Percentiles rank a stretch among this genome's conserved stretches.
Evolutionary conservation across 2,888 invertebrate species (phyloP).

Genomic region (Platycnemis pennipes): DNA sequence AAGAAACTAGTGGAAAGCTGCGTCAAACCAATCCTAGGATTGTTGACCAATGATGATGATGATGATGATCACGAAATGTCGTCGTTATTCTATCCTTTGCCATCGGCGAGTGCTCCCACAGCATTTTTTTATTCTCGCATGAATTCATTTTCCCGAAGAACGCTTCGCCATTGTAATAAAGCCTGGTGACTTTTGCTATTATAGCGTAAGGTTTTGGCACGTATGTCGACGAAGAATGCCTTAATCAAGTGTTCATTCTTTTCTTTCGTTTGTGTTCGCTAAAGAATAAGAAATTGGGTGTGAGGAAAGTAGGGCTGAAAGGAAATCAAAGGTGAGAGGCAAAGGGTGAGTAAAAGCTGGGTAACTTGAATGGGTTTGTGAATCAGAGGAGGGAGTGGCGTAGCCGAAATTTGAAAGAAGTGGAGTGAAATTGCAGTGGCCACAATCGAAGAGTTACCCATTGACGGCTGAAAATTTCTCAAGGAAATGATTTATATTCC

Average conservation of each 20-base stretch:
- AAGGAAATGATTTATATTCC: not conserved
- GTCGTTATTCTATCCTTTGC: not conserved
- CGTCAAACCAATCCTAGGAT: no score
- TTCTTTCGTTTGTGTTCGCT: not conserved
- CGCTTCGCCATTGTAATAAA: not conserved
- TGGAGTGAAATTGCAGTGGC: not conserved
- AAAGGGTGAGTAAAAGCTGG: not conserved
- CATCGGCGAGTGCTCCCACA: not conserved
- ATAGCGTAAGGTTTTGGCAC: not conserved
- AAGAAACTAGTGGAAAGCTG: no score
- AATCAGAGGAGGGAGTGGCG: not conserved
- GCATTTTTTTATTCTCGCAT: not conserved
- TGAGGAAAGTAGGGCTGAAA: not conserved
- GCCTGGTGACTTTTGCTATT: not conserved
- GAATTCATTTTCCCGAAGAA: not conserved
- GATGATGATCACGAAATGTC: no score
- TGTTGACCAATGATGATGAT: no score
- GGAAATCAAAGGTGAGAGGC: not conserved
- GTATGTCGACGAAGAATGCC: not conserved
- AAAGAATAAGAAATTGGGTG: not conserved
- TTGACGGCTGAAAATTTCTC: not conserved
- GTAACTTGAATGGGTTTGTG: not conserved
- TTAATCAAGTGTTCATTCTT: not conserved
- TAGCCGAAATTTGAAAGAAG: not conserved
- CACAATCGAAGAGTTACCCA: not conserved